A percentile compares a stretch with the other conserved stretches of the same genome.
These are phyloP conservation scores for Chymomyza fuscimana DNA, from an alignment of 2,888 invertebrate species.

Conservation along the genomic window DNA sequence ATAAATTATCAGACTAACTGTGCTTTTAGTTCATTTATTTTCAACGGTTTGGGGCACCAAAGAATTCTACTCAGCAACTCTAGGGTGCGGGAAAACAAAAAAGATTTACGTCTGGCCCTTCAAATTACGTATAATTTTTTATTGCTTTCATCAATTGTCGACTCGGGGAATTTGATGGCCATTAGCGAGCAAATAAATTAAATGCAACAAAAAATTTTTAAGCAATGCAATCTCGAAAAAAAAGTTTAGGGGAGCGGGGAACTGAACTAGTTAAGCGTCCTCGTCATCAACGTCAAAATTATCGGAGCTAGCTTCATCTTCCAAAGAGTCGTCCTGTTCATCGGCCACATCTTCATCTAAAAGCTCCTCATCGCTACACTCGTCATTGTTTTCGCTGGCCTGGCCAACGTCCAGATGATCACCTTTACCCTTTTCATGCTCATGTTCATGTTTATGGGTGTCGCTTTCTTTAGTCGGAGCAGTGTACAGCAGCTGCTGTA, in stretches of 20 bases:
- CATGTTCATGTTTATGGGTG: neutral
- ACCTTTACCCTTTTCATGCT: constrained; percentile 56
- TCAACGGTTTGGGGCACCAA: neutral
- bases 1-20: constrained; percentile 48
- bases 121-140: constrained; percentile 51
- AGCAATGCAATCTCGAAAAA: neutral
- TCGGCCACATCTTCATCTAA: constrained; percentile 14
- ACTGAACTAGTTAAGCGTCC: neutral
- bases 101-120: neutral
- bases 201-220: neutral
- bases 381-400: constrained; percentile 18
- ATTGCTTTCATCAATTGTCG: constrained; percentile 54
- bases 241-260: no score
- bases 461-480: neutral
- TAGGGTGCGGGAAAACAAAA: neutral
- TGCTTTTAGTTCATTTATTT: constrained; percentile 44
- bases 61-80: neutral
- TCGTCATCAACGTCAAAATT: constrained; percentile 15
- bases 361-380: neutral
- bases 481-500: neutral
- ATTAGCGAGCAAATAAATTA: neutral
- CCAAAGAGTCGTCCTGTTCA: constrained; percentile 16
- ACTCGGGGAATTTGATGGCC: constrained; percentile 8
- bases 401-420: constrained; percentile 42
- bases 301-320: constrained; percentile 23